Percentiles rank a stretch among this genome's conserved stretches.
Evolutionary conservation across 2,797 vertebrate species (phyloP).

Genomic region (Numenius phaeopus): DNA sequence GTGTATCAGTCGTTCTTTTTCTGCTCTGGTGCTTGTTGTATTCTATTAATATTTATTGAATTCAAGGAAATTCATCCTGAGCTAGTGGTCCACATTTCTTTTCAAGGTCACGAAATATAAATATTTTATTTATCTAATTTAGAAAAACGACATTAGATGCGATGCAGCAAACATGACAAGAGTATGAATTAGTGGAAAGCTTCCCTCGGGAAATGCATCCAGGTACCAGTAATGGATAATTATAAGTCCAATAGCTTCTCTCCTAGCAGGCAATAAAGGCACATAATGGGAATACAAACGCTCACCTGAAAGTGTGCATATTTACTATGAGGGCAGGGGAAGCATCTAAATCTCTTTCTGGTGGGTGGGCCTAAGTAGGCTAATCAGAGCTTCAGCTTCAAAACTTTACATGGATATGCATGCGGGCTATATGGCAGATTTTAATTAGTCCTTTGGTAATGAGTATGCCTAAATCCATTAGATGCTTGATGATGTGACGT

Average conservation of each 20-base stretch:
- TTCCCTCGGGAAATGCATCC: slow-evolving; percentile 32
- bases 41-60: slow-evolving; percentile 75
- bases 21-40: slow-evolving; percentile 60
- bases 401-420: not conserved
- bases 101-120: slow-evolving; percentile 69
- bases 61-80: slow-evolving; percentile 46
- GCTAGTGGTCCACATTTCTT: slow-evolving; percentile 44
- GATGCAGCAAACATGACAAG: slow-evolving; percentile 52
- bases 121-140: slow-evolving; percentile 72
- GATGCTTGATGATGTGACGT: not conserved
- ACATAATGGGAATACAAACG: not conserved
- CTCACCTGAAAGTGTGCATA: not conserved
- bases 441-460: not conserved
- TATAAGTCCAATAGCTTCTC: slow-evolving; percentile 28
- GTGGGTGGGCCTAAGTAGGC: not conserved
- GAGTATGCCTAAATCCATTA: not conserved
- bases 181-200: slow-evolving; percentile 32
- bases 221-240: slow-evolving; percentile 52
- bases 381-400: not conserved
- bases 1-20: slow-evolving; percentile 53
- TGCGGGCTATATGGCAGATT: not conserved
- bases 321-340: not conserved
- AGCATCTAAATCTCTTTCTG: not conserved
- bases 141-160: not conserved
- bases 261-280: slow-evolving; percentile 43